Conservation (phyloP, 2,113 vertebrate species). For the Chionodraco myersi region DNA sequence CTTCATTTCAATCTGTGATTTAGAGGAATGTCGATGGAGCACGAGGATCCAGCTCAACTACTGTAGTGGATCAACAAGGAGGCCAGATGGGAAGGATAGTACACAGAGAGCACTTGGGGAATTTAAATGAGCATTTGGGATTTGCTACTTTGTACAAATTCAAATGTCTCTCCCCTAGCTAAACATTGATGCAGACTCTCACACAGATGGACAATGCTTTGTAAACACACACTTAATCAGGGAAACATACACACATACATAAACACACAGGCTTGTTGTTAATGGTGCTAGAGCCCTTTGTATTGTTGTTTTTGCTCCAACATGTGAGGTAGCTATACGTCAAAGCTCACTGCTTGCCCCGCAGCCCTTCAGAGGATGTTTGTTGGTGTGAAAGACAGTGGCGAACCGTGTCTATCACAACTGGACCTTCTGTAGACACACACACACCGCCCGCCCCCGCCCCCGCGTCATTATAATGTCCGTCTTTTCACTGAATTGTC, state of each 20-base stretch:
- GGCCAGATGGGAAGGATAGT: slow-evolving; percentile 41
- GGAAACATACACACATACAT: slow-evolving; percentile 19
- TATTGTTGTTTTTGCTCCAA: slow-evolving; percentile 38
- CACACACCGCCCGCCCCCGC: too few species aligned
- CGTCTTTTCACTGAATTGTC: too few species aligned
- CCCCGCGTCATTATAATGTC: too few species aligned
- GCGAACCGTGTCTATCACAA: too few species aligned
- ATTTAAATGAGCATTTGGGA: slow-evolving; percentile 28
- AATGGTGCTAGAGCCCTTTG: slow-evolving; percentile 21
- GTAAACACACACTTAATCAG: slow-evolving; percentile 54
- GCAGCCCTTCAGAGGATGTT: slow-evolving; percentile 24
- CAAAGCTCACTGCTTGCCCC: slow-evolving; percentile 26
- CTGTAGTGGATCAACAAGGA: slow-evolving; percentile 28
- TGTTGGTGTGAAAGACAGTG: slow-evolving; percentile 12
- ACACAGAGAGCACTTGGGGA: slow-evolving; percentile 20
- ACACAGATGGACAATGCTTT: slow-evolving; percentile 50
- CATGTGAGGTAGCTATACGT: slow-evolving; percentile 39
- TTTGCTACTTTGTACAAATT: slow-evolving; percentile 37
- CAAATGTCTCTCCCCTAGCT: slow-evolving; percentile 15
- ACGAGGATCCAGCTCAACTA: slow-evolving; percentile 5
- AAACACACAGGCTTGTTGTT: slow-evolving; percentile 14
- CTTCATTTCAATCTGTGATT: slow-evolving; percentile 9
- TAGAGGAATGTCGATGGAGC: slow-evolving; percentile 1
- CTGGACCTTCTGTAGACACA: too few species aligned
- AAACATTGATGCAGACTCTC: slow-evolving; percentile 23